Percentiles rank a stretch among this genome's conserved stretches.
phyloP scores from a whole-genome alignment of 2,113 vertebrate species.

The Malurus elegans region DNA sequence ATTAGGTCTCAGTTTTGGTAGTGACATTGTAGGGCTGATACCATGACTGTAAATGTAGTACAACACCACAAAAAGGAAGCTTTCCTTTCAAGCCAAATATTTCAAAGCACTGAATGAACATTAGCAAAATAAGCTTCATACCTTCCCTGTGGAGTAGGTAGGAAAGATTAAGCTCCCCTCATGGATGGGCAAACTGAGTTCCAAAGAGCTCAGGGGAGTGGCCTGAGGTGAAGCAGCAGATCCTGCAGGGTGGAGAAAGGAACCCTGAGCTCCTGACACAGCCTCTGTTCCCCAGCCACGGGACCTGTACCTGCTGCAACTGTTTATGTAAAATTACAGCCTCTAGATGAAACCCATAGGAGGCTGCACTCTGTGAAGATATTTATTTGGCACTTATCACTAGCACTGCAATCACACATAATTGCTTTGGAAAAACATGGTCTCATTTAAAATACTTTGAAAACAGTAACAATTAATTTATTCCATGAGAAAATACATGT shows the following conservation, averaged over 20 bases:
- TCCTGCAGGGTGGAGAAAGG: background rate
- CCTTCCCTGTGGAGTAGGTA: background rate
- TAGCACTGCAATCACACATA: background rate
- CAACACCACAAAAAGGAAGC: background rate
- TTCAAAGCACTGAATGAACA: background rate
- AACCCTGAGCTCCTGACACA: background rate
- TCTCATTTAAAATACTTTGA: background rate
- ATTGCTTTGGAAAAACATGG: background rate
- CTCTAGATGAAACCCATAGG: background rate
- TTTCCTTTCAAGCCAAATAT: background rate
- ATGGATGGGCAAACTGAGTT: background rate
- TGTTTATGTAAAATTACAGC: fast-evolving
- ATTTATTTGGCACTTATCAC: background rate
- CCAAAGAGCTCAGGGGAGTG: background rate
- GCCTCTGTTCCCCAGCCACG: background rate
- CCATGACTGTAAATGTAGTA: background rate
- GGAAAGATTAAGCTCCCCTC: background rate
- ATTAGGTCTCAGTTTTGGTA: background rate
- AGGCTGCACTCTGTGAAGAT: background rate
- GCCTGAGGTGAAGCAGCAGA: background rate
- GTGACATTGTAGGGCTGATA: background rate
- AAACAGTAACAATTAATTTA: background rate
- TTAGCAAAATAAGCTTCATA: background rate
- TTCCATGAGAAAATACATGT: background rate
- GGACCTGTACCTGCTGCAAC: background rate